Evolutionary conservation across 2,888 invertebrate genomes (phyloP), one percentile per base, ranked within the genome.

Genomic region (Scelioninae gen. 2): DNA sequence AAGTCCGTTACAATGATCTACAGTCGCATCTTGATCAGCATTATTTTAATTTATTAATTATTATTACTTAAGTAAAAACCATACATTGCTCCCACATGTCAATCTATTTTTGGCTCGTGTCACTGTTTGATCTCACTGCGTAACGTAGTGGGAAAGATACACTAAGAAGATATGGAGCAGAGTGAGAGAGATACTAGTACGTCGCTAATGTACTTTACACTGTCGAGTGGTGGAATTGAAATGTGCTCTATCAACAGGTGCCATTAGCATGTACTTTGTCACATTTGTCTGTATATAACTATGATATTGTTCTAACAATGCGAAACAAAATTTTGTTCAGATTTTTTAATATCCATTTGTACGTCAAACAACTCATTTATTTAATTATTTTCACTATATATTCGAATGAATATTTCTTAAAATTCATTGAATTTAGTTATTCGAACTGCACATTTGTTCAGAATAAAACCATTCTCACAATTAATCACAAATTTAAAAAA

Each of bases 221-320:
- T 53, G 11, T 55, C 41, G 48, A 72, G 60, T 60, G 37, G 48
- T 22, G 57, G 53, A 41, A 46, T 55, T 61, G 52, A 48, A 72
- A 53, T 60, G 60, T 46, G 63, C 19, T 73, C 39, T 67, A 73
- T 73, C 73, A 73, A 73, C 73, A 73, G 73, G 73, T 73, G 64
- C 25, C 58, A 48, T 68, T 46, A 31, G 25, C 58, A 55, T 61
- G 37, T 41, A 64, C 33, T 35, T 6, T 58, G 53, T 64, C 46
- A 71, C 46, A 53, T 60, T 65, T 65, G 31, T 18, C 45, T 33
- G 65, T 33, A 60, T 41, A 39, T 43, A 13, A 33, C 25, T 25
- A 4, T 25, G 4, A 25, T 25, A 25, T 4, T 25, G 25, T n/a
- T n/a, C n/a, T n/a, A n/a, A n/a, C n/a, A 25, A 25, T 25, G 25